Evolutionary conservation across 2,113 vertebrate species (phyloP), one percentile per base, ranked within the genome.

Genomic region (Nesogale talazaci): DNA sequence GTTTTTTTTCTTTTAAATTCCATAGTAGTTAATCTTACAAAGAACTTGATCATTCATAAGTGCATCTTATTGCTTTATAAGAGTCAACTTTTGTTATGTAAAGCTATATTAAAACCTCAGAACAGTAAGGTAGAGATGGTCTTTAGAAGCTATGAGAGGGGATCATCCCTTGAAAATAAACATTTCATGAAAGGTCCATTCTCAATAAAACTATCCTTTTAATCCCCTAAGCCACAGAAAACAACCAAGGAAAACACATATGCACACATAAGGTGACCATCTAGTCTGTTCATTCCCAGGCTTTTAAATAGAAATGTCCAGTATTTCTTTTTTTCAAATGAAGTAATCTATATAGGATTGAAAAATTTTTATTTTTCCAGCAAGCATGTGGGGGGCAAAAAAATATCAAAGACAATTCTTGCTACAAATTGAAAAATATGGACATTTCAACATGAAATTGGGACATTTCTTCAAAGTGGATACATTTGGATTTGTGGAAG

Each of bases 291-390:
- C 65, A 87, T 84, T 63, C 27, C 88, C 27, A 88, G 56, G 75
- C 19, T 78, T 82, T 85, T 92, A 4, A 9, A 81, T 78, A 36
- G 19, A 84, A 57, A 87, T 0, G n/a, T 63, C 34, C 42, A 61
- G 29, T 56, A 46, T 79, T 63, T 63, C 46, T 40, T 63, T 46
- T 84, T 92, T 86, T 86, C 6, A 67, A 84, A 6, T 59, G 34
- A 89, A 29, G 20, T 17, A 92, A 77, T 27, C 36, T 56, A 61
- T 4, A 46, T 36, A 76, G 7, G 31, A 15, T 10, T 61, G 42
- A 6, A 90, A 63, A 61, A 67, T 34, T 94, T 94, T 93, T 76
- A 80, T 76, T 94, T 93, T 87, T 17, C 20, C 83, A 76, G 34
- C 46, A 88, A 61, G 56, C 56, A 65, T 4, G 74, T 29, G 87